Conservation (phyloP, 2,113 vertebrate species). For the Callithrix jacchus region DNA sequence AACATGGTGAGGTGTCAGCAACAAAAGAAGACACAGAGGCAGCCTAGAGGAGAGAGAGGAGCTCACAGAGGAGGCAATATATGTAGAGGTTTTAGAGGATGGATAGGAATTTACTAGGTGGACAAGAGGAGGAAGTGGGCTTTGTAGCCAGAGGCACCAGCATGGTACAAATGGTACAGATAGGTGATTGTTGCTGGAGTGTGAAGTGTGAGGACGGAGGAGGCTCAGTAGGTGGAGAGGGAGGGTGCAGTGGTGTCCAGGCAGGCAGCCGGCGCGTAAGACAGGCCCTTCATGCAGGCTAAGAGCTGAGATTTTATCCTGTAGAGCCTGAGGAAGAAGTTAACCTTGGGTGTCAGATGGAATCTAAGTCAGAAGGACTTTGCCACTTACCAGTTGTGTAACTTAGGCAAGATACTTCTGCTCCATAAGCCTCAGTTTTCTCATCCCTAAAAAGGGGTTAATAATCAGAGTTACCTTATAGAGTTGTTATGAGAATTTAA, state of each 20-base stretch:
- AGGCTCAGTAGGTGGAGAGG: background rate
- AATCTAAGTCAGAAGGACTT: background rate
- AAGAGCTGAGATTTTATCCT: background rate
- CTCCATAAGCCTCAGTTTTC: background rate
- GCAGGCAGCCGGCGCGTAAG: background rate
- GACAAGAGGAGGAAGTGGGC: background rate
- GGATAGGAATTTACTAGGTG: background rate
- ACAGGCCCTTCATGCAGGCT: background rate
- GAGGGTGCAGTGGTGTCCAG: background rate
- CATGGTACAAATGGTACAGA: background rate
- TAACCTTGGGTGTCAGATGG: background rate
- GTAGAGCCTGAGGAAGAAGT: background rate
- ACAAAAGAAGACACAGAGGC: background rate
- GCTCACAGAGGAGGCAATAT: background rate
- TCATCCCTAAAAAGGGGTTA: background rate
- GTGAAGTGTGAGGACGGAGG: background rate
- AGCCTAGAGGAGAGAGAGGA: background rate
- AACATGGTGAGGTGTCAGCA: background rate
- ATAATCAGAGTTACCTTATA: background rate
- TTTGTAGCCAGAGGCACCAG: background rate
- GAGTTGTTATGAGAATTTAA: background rate
- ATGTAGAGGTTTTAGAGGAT: background rate
- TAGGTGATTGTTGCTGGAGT: no score
- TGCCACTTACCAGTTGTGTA: background rate
- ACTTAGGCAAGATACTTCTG: background rate